Evolutionary conservation across 2,797 vertebrate species (phyloP).

Genomic region (Amazona finschi): DNA sequence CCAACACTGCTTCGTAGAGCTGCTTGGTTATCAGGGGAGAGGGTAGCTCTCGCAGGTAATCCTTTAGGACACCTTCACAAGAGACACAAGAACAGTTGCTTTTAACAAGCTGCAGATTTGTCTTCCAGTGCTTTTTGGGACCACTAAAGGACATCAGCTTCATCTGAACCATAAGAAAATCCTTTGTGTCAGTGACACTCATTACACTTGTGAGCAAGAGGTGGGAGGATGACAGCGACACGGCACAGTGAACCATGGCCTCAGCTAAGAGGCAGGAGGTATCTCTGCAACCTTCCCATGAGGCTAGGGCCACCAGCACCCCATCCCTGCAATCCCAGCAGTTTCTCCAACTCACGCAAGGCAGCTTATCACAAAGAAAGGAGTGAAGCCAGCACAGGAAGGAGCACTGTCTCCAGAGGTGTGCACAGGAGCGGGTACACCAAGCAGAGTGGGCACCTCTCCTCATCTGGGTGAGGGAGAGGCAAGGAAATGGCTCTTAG

Average conservation of each 20-base stretch:
- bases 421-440: neutral
- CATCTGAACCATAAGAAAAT: neutral
- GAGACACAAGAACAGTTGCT: neutral
- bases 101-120: neutral
- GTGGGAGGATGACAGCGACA: neutral
- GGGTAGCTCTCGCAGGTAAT: slow-evolving; percentile 95
- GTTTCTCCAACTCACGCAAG: neutral
- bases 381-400: neutral
- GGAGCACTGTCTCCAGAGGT: neutral
- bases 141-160: neutral
- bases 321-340: neutral
- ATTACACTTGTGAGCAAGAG: rapidly evolving
- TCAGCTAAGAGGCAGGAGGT: neutral
- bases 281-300: rapidly evolving
- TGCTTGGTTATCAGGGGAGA: slow-evolving; percentile 92
- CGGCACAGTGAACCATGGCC: neutral
- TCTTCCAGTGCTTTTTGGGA: neutral
- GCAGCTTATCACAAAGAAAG: neutral
- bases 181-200: neutral
- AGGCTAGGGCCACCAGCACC: neutral
- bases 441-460: neutral
- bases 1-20: slow-evolving; percentile 91
- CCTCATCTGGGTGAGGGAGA: neutral
- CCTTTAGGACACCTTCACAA: slow-evolving; percentile 90
- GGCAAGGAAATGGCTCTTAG: neutral